phyloP scores from a whole-genome alignment of 1,140 invertebrate species.

The Sinonovacula constricta region DNA sequence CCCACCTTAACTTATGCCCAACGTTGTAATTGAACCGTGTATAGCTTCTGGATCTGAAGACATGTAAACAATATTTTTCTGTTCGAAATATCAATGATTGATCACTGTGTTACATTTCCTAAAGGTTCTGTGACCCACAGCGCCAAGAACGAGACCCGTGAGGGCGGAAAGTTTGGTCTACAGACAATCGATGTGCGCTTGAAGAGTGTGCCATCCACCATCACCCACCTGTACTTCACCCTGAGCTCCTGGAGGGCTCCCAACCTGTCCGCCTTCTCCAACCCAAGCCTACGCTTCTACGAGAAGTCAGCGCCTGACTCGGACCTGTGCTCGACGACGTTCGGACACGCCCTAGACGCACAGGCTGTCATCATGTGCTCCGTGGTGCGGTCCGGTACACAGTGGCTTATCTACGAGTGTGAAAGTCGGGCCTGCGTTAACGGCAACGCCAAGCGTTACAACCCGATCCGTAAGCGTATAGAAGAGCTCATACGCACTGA shows the following conservation, averaged over 20 bases:
- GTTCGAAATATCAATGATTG: too few relatives aligned
- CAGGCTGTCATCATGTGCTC: constrained; percentile 16
- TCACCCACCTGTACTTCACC: constrained; percentile 12
- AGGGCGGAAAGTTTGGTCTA: background rate
- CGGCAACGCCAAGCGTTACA: background rate
- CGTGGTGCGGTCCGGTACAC: background rate
- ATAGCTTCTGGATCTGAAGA: background rate
- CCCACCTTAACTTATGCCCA: background rate
- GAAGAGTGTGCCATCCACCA: constrained; percentile 2
- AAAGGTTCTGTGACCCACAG: background rate
- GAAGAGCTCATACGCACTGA: too few relatives aligned
- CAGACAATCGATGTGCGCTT: constrained; percentile 1
- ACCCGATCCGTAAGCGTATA: background rate
- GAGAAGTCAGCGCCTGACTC: background rate
- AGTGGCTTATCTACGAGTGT: background rate
- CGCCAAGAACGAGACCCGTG: background rate
- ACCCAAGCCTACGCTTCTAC: background rate
- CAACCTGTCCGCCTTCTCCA: background rate
- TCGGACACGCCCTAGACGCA: background rate
- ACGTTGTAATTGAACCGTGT: background rate
- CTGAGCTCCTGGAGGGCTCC: constrained; percentile 6
- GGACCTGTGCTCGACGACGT: constrained; percentile 16
- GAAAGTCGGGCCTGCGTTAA: background rate
- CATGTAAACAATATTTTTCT: too few relatives aligned
- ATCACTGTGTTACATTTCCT: background rate